A percentile compares a stretch with the other conserved stretches of the same genome.
These are phyloP conservation scores for Clarias gariepinus DNA, from an alignment of 2,113 vertebrate species.

Conservation along the genomic window DNA sequence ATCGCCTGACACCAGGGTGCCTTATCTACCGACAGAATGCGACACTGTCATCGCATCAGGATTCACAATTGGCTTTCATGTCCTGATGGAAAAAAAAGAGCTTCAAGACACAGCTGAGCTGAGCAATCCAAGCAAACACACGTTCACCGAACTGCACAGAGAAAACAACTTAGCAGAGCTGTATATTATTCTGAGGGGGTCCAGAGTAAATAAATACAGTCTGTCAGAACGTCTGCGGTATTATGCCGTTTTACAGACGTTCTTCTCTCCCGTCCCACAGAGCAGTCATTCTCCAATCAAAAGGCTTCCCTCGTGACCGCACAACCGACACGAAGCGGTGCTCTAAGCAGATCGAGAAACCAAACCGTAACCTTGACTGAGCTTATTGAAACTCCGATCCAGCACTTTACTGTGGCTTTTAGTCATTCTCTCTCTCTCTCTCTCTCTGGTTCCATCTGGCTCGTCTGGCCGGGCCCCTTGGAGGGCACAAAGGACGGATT, in stretches of 20 bases:
- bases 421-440: constrained; percentile 44
- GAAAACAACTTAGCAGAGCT: constrained; percentile 51
- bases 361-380: constrained; percentile 47
- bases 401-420: constrained; percentile 54
- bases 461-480: constrained; percentile 73
- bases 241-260: constrained; percentile 6
- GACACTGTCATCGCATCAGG: not conserved
- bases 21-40: constrained; percentile 5
- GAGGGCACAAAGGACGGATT: constrained; percentile 80
- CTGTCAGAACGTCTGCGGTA: constrained; percentile 38
- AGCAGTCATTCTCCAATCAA: constrained; percentile 57
- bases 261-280: not conserved
- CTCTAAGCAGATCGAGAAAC: constrained; percentile 51
- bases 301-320: constrained; percentile 58
- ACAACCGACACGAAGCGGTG: constrained; percentile 53
- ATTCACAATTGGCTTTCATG: constrained; percentile 4
- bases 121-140: constrained; percentile 26
- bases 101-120: constrained; percentile 27
- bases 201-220: constrained; percentile 54
- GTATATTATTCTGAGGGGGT: constrained; percentile 48
- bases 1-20: constrained; percentile 14
- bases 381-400: constrained; percentile 32
- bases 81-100: constrained; percentile 1
- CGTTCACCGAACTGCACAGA: constrained; percentile 37
- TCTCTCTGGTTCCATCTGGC: constrained; percentile 74